phyloP scores from a whole-genome alignment of 2,888 invertebrate genomes.

The Xanthorhoe designata region DNA sequence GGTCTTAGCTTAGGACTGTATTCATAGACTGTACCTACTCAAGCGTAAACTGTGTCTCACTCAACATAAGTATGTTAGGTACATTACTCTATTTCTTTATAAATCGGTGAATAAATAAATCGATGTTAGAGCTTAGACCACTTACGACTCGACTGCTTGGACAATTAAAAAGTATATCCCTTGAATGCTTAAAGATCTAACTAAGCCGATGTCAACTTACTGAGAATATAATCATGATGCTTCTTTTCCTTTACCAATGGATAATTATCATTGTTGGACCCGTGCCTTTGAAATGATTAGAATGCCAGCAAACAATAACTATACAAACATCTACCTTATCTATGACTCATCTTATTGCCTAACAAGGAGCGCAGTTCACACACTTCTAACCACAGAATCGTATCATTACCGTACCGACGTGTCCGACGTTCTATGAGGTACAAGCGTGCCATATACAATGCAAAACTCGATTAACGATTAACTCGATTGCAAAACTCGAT shows the following conservation, averaged over 20 bases:
- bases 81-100: no score
- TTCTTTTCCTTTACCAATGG: neutral
- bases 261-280: neutral
- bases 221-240: neutral
- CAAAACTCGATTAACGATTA: neutral
- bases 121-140: no score
- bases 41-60: no score
- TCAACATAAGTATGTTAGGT: no score
- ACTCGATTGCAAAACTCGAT: no score
- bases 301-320: neutral
- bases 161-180: no score
- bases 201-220: neutral
- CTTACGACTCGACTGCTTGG: no score
- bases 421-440: neutral
- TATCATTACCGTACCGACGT: neutral
- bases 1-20: no score
- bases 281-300: neutral
- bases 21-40: no score
- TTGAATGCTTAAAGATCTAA: no score
- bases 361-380: neutral
- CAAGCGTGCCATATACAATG: neutral
- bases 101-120: no score
- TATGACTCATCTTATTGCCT: neutral
- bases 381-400: neutral
- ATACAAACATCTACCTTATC: neutral